phyloP scores from a whole-genome alignment of 2,113 vertebrate species.

The Leuciscus idus region DNA sequence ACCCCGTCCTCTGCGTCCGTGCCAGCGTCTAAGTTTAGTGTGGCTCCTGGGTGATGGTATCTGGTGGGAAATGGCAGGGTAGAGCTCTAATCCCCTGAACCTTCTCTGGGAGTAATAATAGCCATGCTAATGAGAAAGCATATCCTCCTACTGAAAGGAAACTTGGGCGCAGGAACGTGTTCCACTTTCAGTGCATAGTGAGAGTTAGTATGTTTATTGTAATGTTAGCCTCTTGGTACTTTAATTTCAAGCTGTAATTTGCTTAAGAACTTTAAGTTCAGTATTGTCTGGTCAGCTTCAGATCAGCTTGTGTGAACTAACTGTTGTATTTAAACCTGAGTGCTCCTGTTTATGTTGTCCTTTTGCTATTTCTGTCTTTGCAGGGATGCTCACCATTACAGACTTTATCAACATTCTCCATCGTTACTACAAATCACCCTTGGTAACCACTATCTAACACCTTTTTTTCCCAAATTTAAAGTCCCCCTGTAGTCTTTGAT shows the following conservation, averaged over 20 bases:
- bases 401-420: slow-evolving; percentile 98
- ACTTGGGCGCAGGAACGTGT: background rate
- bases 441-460: slow-evolving; percentile 75
- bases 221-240: slow-evolving; percentile 2
- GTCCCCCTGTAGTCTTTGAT: no score
- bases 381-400: slow-evolving; percentile 98
- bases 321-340: background rate
- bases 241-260: slow-evolving; percentile 5
- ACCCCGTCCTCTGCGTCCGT: slow-evolving; percentile 15
- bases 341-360: background rate
- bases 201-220: background rate
- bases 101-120: slow-evolving; percentile 47
- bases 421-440: slow-evolving; percentile 91
- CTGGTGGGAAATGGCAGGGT: slow-evolving; percentile 32
- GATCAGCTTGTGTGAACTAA: background rate
- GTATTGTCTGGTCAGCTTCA: background rate
- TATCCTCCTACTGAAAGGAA: slow-evolving; percentile 2
- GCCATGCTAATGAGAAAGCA: slow-evolving; percentile 7
- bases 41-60: slow-evolving; percentile 14
- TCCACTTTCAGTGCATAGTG: slow-evolving; percentile 9
- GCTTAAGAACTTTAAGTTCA: background rate
- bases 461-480: background rate
- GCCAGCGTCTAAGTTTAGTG: slow-evolving; percentile 52
- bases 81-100: slow-evolving; percentile 42
- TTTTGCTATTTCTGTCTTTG: slow-evolving; percentile 36